Evolutionary conservation across 2,888 invertebrate species (phyloP), one percentile per base, ranked within the genome.

Genomic region (Noctua pronuba): DNA sequence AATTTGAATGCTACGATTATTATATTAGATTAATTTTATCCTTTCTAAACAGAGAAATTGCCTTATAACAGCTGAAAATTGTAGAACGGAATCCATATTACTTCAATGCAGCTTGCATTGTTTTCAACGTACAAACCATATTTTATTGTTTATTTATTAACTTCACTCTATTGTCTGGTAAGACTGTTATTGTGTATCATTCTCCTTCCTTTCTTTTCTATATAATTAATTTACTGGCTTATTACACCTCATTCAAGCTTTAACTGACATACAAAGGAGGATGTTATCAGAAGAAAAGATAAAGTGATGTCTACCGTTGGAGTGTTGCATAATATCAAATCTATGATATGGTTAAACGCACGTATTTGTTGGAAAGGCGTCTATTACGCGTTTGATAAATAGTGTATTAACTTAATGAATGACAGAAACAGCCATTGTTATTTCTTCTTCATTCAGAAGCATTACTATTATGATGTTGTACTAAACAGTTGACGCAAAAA

Each of bases 251-350:
- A 78, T 73, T 77, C 31, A 77, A 28, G 64, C 49, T 41, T 65
- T 74, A 79, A 72, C 49, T 76, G 65, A 75, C 78, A 75, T n/a
- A 79, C 66, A 82, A 78, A 80, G 77, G 67, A 72, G 66, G 46
- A 68, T 83, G 49, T 86, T 89, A 89, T 88, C 83, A 75, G 71
- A 46, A 73, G 41, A 41, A 55, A 38, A 76, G 80, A 80, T 82
- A 86, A 80, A 77, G 60, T 77, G 46, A 69, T 74, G 75, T 82
- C 87, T 85, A 73, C 65, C 41, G 24, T 80, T 80, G 44, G 65
- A 73, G n/a, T 73, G 66, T 89, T 86, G 79, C 80, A 88, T 81
- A 88, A 88, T 79, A 62, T 77, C n/a, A 41, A 77, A 83, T 81
- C 82, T 82, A 75, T 78, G 86, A 86, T 88, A 86, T 81, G 89